phyloP scores from a whole-genome alignment of 2,888 invertebrate species.

The Geotrupes spiniger region DNA sequence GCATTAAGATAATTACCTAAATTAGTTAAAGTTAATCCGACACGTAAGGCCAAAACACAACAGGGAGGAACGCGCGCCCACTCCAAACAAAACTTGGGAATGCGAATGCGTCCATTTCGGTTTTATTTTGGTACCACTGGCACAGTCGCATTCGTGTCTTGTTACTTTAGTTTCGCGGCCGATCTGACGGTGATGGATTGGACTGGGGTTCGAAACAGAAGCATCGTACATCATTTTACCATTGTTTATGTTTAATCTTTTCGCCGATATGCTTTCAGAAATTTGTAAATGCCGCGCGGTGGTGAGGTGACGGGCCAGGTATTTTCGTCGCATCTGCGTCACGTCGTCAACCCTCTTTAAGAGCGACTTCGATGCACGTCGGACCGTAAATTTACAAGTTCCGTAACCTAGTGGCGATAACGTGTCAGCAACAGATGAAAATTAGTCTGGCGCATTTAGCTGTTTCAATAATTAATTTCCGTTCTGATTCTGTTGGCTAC shows the following conservation, averaged over 20 bases:
- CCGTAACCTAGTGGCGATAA: too few species aligned
- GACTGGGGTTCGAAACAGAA: constrained; percentile 39
- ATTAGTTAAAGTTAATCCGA: constrained; percentile 31
- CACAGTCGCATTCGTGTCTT: constrained; percentile 31
- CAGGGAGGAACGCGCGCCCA: constrained; percentile 4
- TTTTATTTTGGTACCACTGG: constrained; percentile 29
- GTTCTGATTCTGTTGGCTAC: too few species aligned
- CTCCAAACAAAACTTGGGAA: too few species aligned
- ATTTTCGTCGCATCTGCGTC: too few species aligned
- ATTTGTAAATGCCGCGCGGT: constrained; percentile 33
- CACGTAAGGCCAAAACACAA: constrained; percentile 19
- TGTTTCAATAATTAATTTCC: too few species aligned
- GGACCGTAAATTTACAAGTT: too few species aligned
- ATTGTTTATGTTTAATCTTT: constrained; percentile 50
- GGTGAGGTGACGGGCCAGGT: too few species aligned
- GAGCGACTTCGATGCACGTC: too few species aligned
- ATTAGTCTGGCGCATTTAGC: too few species aligned
- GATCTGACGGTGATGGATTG: constrained; percentile 45
- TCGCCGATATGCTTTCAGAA: constrained; percentile 42
- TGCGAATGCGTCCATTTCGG: neutral
- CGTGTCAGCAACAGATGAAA: too few species aligned
- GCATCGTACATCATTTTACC: constrained; percentile 49
- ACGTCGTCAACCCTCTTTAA: neutral
- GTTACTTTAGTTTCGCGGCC: constrained; percentile 33
- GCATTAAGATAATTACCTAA: constrained; percentile 31